Base-by-base conservation (phyloP, 2,888 invertebrate species). In the Muschampia plurimacula region DNA sequence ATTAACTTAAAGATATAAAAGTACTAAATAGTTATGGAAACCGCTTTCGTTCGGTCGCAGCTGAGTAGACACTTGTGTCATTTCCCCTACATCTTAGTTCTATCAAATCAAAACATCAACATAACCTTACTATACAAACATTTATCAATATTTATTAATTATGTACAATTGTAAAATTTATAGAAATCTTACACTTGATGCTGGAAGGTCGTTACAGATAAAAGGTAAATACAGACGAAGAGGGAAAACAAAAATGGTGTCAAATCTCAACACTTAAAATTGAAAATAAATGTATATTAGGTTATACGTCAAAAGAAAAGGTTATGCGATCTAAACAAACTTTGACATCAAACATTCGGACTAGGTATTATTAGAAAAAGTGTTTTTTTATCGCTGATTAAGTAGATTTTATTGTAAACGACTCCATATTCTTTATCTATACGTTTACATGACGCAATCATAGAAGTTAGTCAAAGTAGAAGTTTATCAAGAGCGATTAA, bases 381-480 rank as follows among this genome's bases (percentile, higher is more conserved):
- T 67, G 44, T 9, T 46, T 67, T 67, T 67, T 44, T n/a, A 66
- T 76, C 75, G 73, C 32, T 75, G 75, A 77, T 76, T 68, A 36
- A 59, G 78, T 77, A 66, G 76, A 77, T 82, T 82, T 82, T 77
- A 75, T 73, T 59, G 75, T 73, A 82, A 82, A 80, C 80, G 74
- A 79, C 78, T 77, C 80, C 84, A 78, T 82, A 83, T 80, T 81
- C 80, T 84, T 82, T 85, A 88, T 80, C 84, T 88, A 86, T 87
- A 87, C 85, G 84, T 88, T 91, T 90, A 89, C 89, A 89, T 94
- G 93, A 94, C 94, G 93, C 94, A 94, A 94, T 94, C 93, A 89
- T 80, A 86, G 81, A 87, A 91, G 83, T 82, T 88, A 89, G 66
- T 83, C 89, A 83, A 87, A 41, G 62, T 86, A 88, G 59, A 13